A percentile compares a stretch with the other conserved stretches of the same genome.
These are phyloP conservation scores for Lota lota DNA, from an alignment of 2,113 vertebrate genomes.

Conservation along the genomic window DNA sequence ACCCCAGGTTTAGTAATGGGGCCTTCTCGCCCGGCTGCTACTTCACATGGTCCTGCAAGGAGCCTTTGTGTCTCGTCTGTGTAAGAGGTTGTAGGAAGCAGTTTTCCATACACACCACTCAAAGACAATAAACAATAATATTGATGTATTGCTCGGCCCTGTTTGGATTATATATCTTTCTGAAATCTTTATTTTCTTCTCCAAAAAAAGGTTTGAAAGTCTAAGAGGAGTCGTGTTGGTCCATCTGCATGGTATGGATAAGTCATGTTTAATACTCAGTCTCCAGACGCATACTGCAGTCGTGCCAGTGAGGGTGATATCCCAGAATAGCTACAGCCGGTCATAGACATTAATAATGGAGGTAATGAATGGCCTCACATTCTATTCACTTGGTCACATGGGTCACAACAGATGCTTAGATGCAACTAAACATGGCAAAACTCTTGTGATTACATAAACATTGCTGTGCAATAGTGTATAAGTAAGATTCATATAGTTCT, in stretches of 20 bases:
- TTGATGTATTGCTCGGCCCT: too few species aligned
- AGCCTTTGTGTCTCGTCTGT: conserved; percentile 16
- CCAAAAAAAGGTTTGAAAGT: background rate
- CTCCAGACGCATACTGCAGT: background rate
- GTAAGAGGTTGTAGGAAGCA: conserved; percentile 18
- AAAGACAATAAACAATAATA: background rate
- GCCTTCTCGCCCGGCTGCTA: conserved; percentile 38
- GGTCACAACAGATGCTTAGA: conserved; percentile 11
- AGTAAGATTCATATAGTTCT: too few species aligned
- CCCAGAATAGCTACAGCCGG: background rate
- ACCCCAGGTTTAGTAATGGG: conserved; percentile 2
- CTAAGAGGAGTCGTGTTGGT: too few species aligned
- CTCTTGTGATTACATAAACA: too few species aligned
- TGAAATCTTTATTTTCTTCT: background rate
- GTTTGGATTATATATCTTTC: too few species aligned
- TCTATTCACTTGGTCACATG: conserved; percentile 15
- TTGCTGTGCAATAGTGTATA: too few species aligned
- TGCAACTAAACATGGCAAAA: background rate
- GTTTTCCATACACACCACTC: background rate
- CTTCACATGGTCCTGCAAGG: conserved; percentile 33
- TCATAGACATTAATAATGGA: conserved; percentile 11
- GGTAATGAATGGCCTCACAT: conserved; percentile 15
- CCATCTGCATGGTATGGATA: too few species aligned
- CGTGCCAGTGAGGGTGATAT: background rate
- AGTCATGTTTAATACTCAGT: background rate